These are phyloP conservation scores for Andrena bicolor DNA, from an alignment of 2,888 invertebrate species.

Conservation along the genomic window DNA sequence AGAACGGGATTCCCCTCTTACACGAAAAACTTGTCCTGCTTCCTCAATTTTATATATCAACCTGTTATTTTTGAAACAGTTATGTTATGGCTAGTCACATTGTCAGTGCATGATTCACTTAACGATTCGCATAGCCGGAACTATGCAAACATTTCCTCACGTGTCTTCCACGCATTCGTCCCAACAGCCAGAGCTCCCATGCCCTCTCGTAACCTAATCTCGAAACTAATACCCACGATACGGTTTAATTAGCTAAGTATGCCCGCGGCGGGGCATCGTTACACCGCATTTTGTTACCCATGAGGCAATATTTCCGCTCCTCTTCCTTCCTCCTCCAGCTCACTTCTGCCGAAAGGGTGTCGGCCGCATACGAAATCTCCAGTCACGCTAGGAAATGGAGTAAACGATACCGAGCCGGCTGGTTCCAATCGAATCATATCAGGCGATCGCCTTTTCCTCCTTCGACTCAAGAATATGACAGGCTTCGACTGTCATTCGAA, in stretches of 20 bases:
- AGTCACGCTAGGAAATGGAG: slow-evolving; percentile 73
- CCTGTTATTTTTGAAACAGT: neutral
- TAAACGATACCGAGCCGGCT: slow-evolving; percentile 69
- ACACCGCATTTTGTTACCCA: slow-evolving; percentile 70
- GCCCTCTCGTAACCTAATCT: slow-evolving; percentile 58
- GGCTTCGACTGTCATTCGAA: neutral
- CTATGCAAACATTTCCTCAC: slow-evolving; percentile 3
- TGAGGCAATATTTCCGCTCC: slow-evolving; percentile 53
- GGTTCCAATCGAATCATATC: slow-evolving; percentile 40
- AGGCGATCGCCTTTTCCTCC: slow-evolving; percentile 7
- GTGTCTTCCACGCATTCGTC: slow-evolving; percentile 32
- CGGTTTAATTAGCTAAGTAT: slow-evolving; percentile 80
- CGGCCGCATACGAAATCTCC: slow-evolving; percentile 64
- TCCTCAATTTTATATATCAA: neutral
- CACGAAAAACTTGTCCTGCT: too few relatives aligned
- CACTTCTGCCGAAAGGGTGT: slow-evolving; percentile 63
- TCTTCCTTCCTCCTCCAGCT: slow-evolving; percentile 26
- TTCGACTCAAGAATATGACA: neutral
- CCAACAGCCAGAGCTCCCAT: slow-evolving; percentile 62
- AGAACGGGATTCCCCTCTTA: too few relatives aligned
- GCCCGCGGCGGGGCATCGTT: slow-evolving; percentile 72
- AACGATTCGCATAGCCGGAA: neutral
- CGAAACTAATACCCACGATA: slow-evolving; percentile 67
- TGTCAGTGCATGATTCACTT: neutral
- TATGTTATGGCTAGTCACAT: neutral